Conservation (phyloP, 2,888 invertebrate genomes). For the Campaea margaritaria region DNA sequence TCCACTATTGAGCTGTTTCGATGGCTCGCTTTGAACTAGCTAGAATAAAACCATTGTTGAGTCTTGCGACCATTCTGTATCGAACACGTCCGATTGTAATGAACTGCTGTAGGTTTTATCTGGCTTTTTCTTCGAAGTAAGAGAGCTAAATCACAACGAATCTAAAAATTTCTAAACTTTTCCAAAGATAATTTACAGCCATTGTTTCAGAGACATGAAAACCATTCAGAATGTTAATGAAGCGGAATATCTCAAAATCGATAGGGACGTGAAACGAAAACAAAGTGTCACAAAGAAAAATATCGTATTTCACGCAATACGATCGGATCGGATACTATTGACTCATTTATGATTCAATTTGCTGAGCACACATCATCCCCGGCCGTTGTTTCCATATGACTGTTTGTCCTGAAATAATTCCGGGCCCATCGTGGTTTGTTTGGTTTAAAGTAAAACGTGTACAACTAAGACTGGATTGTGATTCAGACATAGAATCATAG, state of each 20-base stretch:
- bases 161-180: no score
- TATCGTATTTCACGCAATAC: slow-evolving; percentile 27
- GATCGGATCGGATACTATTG: slow-evolving; percentile 38
- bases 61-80: background rate
- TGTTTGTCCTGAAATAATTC: slow-evolving; percentile 43
- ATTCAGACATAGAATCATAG: slow-evolving; percentile 38
- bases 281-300: slow-evolving; percentile 23
- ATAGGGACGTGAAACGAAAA: slow-evolving; percentile 17
- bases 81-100: slow-evolving; percentile 13
- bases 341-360: slow-evolving; percentile 58
- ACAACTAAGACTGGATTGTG: slow-evolving; percentile 42
- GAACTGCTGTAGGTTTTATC: slow-evolving; percentile 8
- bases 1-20: slow-evolving; percentile 25
- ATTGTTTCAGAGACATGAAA: slow-evolving; percentile 14
- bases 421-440: slow-evolving; percentile 30
- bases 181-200: slow-evolving; percentile 3
- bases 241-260: slow-evolving; percentile 13
- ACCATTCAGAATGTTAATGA: slow-evolving; percentile 18
- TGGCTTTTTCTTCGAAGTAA: background rate
- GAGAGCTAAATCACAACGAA: background rate
- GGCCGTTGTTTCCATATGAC: slow-evolving; percentile 36
- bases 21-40: slow-evolving; percentile 25
- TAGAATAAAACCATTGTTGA: slow-evolving; percentile 22
- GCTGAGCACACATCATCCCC: slow-evolving; percentile 43
- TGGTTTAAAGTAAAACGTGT: slow-evolving; percentile 44